Percentiles rank a stretch among this genome's conserved stretches.
Conservation (phyloP, 2,797 vertebrate genomes). For the Aulostomus chinensis region DNA sequence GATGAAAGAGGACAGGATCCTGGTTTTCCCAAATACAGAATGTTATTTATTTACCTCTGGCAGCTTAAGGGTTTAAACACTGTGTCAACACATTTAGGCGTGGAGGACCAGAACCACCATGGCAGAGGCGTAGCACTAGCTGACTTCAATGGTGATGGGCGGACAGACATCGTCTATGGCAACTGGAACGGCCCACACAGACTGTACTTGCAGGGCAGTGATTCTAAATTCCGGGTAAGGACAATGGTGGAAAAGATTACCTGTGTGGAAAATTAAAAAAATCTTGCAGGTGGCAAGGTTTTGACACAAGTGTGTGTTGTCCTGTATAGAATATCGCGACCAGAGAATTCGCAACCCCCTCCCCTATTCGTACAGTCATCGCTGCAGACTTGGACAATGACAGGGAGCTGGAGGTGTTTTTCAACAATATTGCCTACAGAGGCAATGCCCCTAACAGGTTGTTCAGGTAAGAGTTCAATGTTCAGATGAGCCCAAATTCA, state of each 20-base stretch:
- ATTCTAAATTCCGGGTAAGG: constrained; percentile 85
- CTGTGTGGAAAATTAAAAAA: neutral
- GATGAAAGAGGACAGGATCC: neutral
- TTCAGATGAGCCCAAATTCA: constrained; percentile 77
- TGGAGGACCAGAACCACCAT: constrained; percentile 87
- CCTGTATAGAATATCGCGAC: constrained; percentile 86
- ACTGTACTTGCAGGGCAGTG: constrained; percentile 87
- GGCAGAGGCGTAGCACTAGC: constrained; percentile 91
- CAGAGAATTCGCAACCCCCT: constrained; percentile 84
- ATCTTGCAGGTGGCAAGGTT: neutral
- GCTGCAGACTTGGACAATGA: constrained; percentile 94
- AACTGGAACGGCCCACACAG: constrained; percentile 97
- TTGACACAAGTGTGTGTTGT: neutral
- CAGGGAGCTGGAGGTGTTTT: constrained; percentile 93
- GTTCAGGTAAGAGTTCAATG: constrained; percentile 88
- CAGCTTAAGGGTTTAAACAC: neutral
- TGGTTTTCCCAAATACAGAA: neutral
- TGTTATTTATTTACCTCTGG: neutral
- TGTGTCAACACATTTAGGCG: constrained; percentile 70
- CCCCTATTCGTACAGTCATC: constrained; percentile 91
- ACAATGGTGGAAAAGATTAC: rapidly evolving
- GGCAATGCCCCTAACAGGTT: constrained; percentile 88
- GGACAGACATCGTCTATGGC: constrained; percentile 92
- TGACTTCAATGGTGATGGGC: constrained; percentile 93
- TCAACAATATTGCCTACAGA: constrained; percentile 94